phyloP scores from a whole-genome alignment of 2,888 invertebrate species.

The Caenorhabditis sulstoni region DNA sequence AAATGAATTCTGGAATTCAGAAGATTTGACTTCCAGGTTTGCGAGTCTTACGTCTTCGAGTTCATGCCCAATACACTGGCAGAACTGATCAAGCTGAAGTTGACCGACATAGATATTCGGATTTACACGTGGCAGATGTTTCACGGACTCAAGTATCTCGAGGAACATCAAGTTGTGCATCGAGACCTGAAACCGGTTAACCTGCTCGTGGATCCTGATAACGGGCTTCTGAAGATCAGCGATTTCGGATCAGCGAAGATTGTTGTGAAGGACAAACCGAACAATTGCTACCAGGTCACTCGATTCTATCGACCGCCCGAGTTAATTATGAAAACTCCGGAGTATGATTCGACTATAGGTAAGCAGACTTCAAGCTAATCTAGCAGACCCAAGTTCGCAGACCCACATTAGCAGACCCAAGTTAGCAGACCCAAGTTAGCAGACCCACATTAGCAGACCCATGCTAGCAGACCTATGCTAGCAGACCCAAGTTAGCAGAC shows the following conservation, averaged over 20 bases:
- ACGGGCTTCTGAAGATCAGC: constrained; percentile 68
- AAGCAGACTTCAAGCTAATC: no score
- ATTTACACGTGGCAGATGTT: constrained; percentile 76
- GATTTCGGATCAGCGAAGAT: constrained; percentile 76
- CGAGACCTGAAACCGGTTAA: constrained; percentile 66
- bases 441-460: no score
- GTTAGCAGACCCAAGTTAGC: no score
- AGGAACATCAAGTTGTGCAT: constrained; percentile 55
- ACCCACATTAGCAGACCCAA: neutral
- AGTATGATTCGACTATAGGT: constrained; percentile 42
- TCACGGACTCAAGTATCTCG: constrained; percentile 68
- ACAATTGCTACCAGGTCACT: constrained; percentile 71
- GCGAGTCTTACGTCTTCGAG: constrained; percentile 70
- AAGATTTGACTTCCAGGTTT: constrained; percentile 49
- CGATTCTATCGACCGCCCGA: constrained; percentile 77
- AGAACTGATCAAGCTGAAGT: constrained; percentile 44
- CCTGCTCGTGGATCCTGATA: constrained; percentile 67
- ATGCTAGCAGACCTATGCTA: no score
- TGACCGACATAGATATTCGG: constrained; percentile 65
- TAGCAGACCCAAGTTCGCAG: no score
- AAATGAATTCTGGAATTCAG: neutral
- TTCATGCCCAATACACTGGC: constrained; percentile 63
- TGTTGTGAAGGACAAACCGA: constrained; percentile 44
- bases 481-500: no score
- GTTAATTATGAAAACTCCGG: constrained; percentile 63